Percentiles rank a stretch among this genome's conserved stretches.
These are phyloP conservation scores for Tauraco hartlaubi DNA, from an alignment of 2,797 vertebrate genomes.

Conservation along the genomic window DNA sequence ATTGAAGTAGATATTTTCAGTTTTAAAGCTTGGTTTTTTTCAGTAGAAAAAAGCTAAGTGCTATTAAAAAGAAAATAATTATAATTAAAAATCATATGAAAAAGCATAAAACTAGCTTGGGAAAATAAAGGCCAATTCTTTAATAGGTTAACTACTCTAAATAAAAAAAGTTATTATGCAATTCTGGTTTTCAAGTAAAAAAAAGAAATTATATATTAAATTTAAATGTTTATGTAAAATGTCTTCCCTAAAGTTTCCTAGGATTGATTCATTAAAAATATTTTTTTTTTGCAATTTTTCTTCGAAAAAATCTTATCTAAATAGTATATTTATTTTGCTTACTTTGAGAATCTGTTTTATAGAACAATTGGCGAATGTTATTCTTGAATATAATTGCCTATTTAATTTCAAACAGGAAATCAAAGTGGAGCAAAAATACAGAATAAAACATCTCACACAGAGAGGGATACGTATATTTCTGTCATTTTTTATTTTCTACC, in stretches of 20 bases:
- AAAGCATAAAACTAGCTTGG: background rate
- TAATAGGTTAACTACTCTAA: background rate
- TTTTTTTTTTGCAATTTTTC: background rate
- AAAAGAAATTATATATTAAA: background rate
- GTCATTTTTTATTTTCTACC: background rate
- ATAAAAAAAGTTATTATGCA: background rate
- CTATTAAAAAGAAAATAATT: slow-evolving; percentile 32
- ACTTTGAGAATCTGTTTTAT: background rate
- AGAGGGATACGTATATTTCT: background rate
- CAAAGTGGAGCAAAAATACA: background rate
- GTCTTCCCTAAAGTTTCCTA: background rate
- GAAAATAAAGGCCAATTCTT: background rate
- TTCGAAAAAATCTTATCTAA: background rate
- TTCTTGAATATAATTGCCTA: background rate
- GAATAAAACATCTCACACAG: slow-evolving; percentile 27
- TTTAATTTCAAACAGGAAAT: slow-evolving; percentile 19
- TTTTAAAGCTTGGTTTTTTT: background rate
- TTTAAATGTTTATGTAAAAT: background rate
- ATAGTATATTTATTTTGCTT: background rate
- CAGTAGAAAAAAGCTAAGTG: background rate
- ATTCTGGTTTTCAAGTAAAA: background rate
- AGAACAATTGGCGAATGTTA: background rate
- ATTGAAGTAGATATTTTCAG: background rate
- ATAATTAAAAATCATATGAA: background rate
- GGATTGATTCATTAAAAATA: background rate